Evolutionary conservation across 2,888 invertebrate species (phyloP), one percentile per base, ranked within the genome.

Genomic region (Syrista parreyssii): DNA sequence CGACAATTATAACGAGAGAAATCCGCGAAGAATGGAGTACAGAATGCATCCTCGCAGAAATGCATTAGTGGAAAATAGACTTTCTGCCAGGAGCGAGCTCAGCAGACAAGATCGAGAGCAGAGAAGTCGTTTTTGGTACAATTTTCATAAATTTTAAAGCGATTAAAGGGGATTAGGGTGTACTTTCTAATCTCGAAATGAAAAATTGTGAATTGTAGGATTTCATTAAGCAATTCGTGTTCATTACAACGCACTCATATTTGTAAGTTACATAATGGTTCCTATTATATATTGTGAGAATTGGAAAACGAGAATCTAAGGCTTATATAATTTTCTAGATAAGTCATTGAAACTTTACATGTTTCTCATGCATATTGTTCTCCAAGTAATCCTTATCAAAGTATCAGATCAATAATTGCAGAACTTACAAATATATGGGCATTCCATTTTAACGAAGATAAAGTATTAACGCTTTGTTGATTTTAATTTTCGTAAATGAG

Each of bases 1-100:
- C 36, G 79, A 80, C 68, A 78, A 75, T 75, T 76, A 78, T 30
- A 68, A 36, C 1, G 80, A 82, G 23, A 80, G 80, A 75, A 76
- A 76, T 71, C 9, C 71, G 11, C 33, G 32, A 71, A 71, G 55
- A 55, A 55, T 55, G 55, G 23, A 55, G 55, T 55, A 55, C 23
- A 55, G 55, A 55, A 55, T 55, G 23, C 55, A 55, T 55, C 40
- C 40, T 40, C 55, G 55, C 23, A 55, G 55, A 9, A 9, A 55
- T 55, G 23, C 23, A 55, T 55, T 55, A 23, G 9, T 23, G 55
- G 55, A 55, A 23, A 55, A 23, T 23, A 55, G 55, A 55, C 23
- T 9, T 55, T 15, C 23, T 9, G 9, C 23, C 55, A 55, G 55
- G 9, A 55, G 55, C 55, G 55, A 55, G 9, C 55, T 55, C 23